These are phyloP conservation scores for Sceliomorpha sp. DNA, from an alignment of 2,888 invertebrate genomes.

Conservation along the genomic window DNA sequence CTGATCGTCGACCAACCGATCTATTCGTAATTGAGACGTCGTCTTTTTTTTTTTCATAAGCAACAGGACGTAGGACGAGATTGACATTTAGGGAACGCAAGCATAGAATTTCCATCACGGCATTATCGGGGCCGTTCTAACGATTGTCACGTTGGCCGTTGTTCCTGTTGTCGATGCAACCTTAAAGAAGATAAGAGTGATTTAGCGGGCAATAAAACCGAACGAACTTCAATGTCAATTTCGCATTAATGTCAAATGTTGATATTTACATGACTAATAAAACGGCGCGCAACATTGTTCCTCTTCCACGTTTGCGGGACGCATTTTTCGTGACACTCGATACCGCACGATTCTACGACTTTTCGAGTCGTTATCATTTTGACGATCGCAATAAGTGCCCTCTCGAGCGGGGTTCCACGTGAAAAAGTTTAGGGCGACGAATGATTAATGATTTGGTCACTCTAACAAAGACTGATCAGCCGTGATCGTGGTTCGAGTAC, in stretches of 20 bases:
- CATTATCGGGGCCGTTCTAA: too few species aligned
- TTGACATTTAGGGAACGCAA: slow-evolving; percentile 2
- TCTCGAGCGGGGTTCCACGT: too few species aligned
- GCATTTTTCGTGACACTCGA: too few species aligned
- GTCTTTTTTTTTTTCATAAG: slow-evolving; percentile 5
- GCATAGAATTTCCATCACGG: not conserved
- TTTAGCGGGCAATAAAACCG: slow-evolving; percentile 37
- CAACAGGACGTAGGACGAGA: not conserved
- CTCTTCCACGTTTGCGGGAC: not conserved
- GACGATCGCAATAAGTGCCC: not conserved
- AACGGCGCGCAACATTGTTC: slow-evolving; percentile 8
- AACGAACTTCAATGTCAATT: slow-evolving; percentile 37
- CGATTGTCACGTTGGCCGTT: not conserved
- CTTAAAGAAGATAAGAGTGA: slow-evolving; percentile 27
- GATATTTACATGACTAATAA: slow-evolving; percentile 31
- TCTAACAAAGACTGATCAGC: too few species aligned
- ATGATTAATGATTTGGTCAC: too few species aligned
- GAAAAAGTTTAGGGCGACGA: too few species aligned
- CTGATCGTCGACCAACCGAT: not conserved
- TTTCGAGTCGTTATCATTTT: not conserved
- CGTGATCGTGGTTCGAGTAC: too few species aligned
- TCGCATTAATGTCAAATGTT: slow-evolving; percentile 35
- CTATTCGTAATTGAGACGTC: slow-evolving; percentile 3
- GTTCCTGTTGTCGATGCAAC: slow-evolving; percentile 10
- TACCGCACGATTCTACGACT: not conserved